A percentile compares a stretch with the other conserved stretches of the same genome.
Evolutionary conservation across 2,113 vertebrate genomes (phyloP).

Genomic region (Paracanthobrama guichenoti): DNA sequence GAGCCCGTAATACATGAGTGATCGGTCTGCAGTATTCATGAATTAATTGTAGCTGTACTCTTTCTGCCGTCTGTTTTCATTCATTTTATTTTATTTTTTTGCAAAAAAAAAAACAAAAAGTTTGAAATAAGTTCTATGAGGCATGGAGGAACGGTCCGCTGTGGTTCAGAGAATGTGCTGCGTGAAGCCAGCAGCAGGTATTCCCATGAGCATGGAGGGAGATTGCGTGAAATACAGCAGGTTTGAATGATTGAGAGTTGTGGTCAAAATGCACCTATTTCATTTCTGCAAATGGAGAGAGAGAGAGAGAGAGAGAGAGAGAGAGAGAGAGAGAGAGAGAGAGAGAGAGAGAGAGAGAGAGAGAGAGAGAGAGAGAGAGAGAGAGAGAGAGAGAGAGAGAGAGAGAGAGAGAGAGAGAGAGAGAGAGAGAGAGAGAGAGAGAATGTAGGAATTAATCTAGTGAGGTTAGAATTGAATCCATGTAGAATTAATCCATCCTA

Average conservation of each 20-base stretch:
- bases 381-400: too few species aligned
- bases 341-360: too few species aligned
- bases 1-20: slow-evolving; percentile 39
- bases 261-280: slow-evolving; percentile 51
- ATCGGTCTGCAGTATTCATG: slow-evolving; percentile 41
- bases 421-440: not conserved
- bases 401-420: slow-evolving; percentile 12
- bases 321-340: not conserved
- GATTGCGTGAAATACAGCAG: slow-evolving; percentile 62
- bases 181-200: slow-evolving; percentile 1
- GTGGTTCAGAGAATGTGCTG: slow-evolving; percentile 25
- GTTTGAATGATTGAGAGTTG: slow-evolving; percentile 56
- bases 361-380: too few species aligned
- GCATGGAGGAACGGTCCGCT: slow-evolving; percentile 27
- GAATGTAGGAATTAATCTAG: not conserved
- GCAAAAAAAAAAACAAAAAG: not conserved
- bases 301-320: not conserved
- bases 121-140: slow-evolving; percentile 43
- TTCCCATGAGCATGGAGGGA: slow-evolving; percentile 48
- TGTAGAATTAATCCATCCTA: slow-evolving; percentile 56
- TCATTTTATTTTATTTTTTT: slow-evolving; percentile 42
- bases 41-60: slow-evolving; percentile 52
- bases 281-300: slow-evolving; percentile 27
- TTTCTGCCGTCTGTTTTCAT: slow-evolving; percentile 21
- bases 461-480: slow-evolving; percentile 30